Conservation (phyloP, 2,113 vertebrate species). For the Ceyx melanurus region DNA sequence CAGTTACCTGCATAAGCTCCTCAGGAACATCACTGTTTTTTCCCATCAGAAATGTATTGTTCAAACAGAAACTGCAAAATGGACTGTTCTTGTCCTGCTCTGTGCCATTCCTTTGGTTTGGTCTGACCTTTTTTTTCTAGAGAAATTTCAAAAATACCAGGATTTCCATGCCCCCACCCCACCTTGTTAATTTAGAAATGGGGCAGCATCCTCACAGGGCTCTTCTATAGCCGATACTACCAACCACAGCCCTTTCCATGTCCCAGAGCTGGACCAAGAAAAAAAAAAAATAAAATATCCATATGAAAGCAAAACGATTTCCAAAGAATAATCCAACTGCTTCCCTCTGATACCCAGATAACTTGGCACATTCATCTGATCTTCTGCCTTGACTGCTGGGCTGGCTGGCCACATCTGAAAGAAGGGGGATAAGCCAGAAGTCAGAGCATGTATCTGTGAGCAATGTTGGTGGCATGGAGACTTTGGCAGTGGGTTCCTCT, state of each 20-base stretch:
- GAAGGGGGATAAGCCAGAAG: background rate
- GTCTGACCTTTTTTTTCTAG: background rate
- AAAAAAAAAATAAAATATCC: background rate
- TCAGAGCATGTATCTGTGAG: background rate
- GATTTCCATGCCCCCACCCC: background rate
- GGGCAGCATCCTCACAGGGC: background rate
- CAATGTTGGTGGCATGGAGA: background rate
- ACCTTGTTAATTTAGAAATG: background rate
- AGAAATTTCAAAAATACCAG: background rate
- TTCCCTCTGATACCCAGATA: slow-evolving; percentile 3
- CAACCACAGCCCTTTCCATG: background rate
- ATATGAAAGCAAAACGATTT: background rate
- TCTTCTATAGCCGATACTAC: background rate
- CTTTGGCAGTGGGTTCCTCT: slow-evolving; percentile 12
- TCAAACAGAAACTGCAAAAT: background rate
- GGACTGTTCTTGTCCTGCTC: background rate
- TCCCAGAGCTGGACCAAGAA: background rate
- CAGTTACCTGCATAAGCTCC: background rate
- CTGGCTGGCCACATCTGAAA: slow-evolving; percentile 32
- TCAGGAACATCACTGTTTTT: background rate
- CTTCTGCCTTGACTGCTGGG: slow-evolving; percentile 9
- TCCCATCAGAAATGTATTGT: background rate
- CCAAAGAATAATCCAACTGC: background rate
- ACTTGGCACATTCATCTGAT: background rate
- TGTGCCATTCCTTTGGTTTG: background rate